A percentile compares a stretch with the other conserved stretches of the same genome.
Conservation (phyloP, 2,113 vertebrate genomes). For the Nibea coibor region DNA sequence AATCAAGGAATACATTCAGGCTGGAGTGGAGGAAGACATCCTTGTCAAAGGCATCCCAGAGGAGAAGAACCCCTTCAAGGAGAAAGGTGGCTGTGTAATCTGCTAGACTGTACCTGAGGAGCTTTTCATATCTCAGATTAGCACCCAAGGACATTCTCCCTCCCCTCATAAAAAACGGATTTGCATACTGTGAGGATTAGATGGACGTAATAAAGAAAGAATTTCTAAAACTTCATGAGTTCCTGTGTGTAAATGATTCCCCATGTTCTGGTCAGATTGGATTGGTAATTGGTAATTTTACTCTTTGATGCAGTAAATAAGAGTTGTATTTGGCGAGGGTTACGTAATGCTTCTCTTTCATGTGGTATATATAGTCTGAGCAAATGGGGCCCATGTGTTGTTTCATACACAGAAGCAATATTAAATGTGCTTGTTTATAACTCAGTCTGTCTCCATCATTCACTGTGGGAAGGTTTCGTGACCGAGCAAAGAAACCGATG, state of each 20-base stretch:
- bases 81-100: slow-evolving; percentile 96
- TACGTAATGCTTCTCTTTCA: slow-evolving; percentile 48
- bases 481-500: slow-evolving; percentile 2
- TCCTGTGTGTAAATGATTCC: slow-evolving; percentile 66
- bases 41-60: slow-evolving; percentile 96
- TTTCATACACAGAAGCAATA: slow-evolving; percentile 59
- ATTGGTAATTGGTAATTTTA: slow-evolving; percentile 42
- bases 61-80: slow-evolving; percentile 98
- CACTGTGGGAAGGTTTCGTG: slow-evolving; percentile 22
- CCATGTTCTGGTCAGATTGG: slow-evolving; percentile 30
- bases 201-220: slow-evolving; percentile 48
- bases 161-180: slow-evolving; percentile 53
- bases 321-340: slow-evolving; percentile 49
- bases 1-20: slow-evolving; percentile 93
- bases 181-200: slow-evolving; percentile 65
- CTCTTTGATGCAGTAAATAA: slow-evolving; percentile 67
- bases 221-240: slow-evolving; percentile 45
- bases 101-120: slow-evolving; percentile 83
- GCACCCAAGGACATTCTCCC: slow-evolving; percentile 67
- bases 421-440: slow-evolving; percentile 74
- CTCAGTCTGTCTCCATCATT: slow-evolving; percentile 58
- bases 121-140: slow-evolving; percentile 70
- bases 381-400: slow-evolving; percentile 44
- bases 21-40: slow-evolving; percentile 90
- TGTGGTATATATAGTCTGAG: slow-evolving; percentile 48